Conservation (phyloP, 2,888 invertebrate genomes). For the Conus canariensis region DNA sequence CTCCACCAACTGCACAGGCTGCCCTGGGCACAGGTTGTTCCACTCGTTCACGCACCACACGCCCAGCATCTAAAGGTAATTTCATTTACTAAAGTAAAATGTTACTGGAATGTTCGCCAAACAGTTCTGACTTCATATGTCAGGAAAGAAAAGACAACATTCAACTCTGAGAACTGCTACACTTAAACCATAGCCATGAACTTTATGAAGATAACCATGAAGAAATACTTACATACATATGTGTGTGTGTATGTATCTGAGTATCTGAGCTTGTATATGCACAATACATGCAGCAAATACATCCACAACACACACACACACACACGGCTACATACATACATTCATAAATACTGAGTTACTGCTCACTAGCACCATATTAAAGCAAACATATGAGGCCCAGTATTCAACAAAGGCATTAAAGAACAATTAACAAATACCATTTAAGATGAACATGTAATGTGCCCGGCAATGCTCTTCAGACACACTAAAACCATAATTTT, state of each 20-base stretch:
- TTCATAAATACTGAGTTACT: background rate
- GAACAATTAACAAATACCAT: background rate
- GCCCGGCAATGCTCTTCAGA: too few relatives aligned
- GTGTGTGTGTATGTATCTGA: too few relatives aligned
- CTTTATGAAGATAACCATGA: background rate
- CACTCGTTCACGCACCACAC: conserved; percentile 94
- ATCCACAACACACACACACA: background rate
- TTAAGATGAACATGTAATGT: too few relatives aligned
- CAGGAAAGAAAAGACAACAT: too few relatives aligned
- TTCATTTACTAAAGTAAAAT: background rate
- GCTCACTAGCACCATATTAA: background rate
- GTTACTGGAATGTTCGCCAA: background rate
- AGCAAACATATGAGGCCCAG: background rate
- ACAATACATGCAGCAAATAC: too few relatives aligned
- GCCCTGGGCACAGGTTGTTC: conserved; percentile 85
- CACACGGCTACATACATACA: background rate
- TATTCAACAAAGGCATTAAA: background rate
- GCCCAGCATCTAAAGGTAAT: conserved; percentile 85
- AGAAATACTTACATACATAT: background rate
- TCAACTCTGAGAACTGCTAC: too few relatives aligned
- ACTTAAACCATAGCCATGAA: background rate
- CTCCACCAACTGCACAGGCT: conserved; percentile 93
- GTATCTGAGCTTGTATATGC: too few relatives aligned
- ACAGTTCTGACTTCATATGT: too few relatives aligned
- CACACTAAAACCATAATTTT: too few relatives aligned